Conservation (phyloP, 2,888 invertebrate species). For the Tromatobia lineatoria region DNA sequence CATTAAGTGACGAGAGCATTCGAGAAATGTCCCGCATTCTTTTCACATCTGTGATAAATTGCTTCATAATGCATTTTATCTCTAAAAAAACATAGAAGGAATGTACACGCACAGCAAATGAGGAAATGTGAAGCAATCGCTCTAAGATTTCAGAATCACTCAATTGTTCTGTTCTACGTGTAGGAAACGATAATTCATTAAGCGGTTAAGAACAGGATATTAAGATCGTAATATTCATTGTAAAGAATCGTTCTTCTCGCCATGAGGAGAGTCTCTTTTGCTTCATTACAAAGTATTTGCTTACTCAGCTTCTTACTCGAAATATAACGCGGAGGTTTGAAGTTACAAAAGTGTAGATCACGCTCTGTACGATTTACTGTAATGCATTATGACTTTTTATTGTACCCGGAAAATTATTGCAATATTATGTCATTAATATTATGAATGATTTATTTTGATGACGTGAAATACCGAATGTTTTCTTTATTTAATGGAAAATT, state of each 20-base stretch:
- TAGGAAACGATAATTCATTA: neutral
- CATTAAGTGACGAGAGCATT: slow-evolving; percentile 17
- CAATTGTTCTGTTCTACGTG: neutral
- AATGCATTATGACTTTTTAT: neutral
- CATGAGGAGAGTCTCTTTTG: slow-evolving; percentile 1
- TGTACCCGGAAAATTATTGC: neutral
- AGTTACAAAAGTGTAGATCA: slow-evolving; percentile 49
- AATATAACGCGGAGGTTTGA: slow-evolving; percentile 45
- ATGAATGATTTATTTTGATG: neutral
- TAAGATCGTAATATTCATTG: neutral
- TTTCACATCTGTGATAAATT: slow-evolving; percentile 18
- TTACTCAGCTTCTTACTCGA: slow-evolving; percentile 26
- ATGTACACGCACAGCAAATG: neutral
- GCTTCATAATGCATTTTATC: neutral
- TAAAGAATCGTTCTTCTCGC: neutral
- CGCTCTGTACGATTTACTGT: neutral
- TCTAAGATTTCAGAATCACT: slow-evolving; percentile 8
- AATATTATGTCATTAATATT: neutral
- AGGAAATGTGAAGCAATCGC: slow-evolving; percentile 6
- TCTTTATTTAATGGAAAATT: too few relatives aligned
- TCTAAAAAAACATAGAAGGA: slow-evolving; percentile 20
- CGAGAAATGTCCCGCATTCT: neutral
- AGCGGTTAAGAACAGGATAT: neutral
- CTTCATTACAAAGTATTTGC: slow-evolving; percentile 25
- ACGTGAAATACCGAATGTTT: neutral